Conservation (phyloP, 2,797 vertebrate species). For the Sarcophilus harrisii region DNA sequence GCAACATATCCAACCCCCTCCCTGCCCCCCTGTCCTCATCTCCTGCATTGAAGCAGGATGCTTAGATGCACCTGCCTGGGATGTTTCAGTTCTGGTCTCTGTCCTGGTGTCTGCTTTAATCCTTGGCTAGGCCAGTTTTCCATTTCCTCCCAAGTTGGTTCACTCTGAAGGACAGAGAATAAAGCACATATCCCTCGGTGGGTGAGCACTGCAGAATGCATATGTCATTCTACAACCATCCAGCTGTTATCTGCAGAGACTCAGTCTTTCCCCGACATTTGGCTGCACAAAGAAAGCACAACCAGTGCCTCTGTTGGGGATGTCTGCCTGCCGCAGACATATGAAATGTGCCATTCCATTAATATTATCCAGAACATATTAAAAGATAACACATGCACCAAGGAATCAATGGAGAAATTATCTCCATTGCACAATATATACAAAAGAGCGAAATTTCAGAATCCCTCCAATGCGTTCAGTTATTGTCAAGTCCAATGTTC, state of each 20-base stretch:
- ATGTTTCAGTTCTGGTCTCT: not conserved
- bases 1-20: not conserved
- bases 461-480: not conserved
- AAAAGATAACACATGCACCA: not conserved
- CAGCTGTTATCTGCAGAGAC: not conserved
- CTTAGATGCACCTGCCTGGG: not conserved
- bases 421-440: slow-evolving; percentile 17
- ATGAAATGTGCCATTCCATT: not conserved
- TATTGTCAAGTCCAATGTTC: not conserved
- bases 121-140: not conserved
- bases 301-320: not conserved
- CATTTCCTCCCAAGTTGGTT: not conserved
- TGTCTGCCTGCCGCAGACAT: not conserved
- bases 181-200: not conserved
- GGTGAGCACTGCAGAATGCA: not conserved
- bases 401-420: slow-evolving; percentile 42
- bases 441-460: not conserved
- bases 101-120: not conserved
- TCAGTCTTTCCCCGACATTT: slow-evolving; percentile 3
- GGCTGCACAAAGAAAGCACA: not conserved
- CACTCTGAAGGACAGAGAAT: not conserved
- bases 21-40: not conserved
- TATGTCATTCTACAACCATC: not conserved
- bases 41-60: not conserved
- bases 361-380: not conserved